Base-by-base conservation (phyloP, 2,888 invertebrate species). In the Acanthosepion lycidas region DNA sequence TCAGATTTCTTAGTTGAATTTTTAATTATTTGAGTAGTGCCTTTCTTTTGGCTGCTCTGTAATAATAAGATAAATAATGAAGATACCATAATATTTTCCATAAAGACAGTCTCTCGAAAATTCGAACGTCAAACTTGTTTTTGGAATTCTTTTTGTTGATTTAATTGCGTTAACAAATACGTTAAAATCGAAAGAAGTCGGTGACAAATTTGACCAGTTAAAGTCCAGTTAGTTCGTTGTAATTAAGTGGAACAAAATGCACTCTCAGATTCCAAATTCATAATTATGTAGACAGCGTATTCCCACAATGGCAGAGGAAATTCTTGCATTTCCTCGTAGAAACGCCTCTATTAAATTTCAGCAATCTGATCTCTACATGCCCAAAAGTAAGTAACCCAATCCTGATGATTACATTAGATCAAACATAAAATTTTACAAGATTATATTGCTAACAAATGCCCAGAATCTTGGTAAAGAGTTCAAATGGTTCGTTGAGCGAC, bases 331-430 rank as follows among this genome's bases (percentile, higher is more conserved):
- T 78, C n/a, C 78, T n/a, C 33, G 15, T 12, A 78, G 78, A 23
- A 78, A 78, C 78, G 78, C 78, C 78, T 78, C 78, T n/a, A 78
- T 78, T 78, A 33, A 78, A 78, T 78, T 78, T n/a, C 78, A 78
- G 78, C 9, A 78, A 78, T 33, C n/a, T 0, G n/a, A 78, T 78
- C 78, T n/a, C n/a, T 12, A 33, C 78, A 78, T 23, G 33, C 8
- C 78, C 78, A n/a, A n/a, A 78, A 78, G 15, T 78, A n/a, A 78
- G 78, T 78, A 78, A 78, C 23, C 78, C n/a, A 5, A 33, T 9
- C 15, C 78, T 78, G 78, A 15, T n/a, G n/a, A 78, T 78, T 15
- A n/a, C n/a, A 15, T 8, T 12, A 33, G 78, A 78, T 78, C 78
- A 78, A 78, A 78, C 78, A 6, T n/a, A n/a, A n/a, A n/a, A 78